Conservation (phyloP, 1,140 invertebrate species). For the Drosophila prosaltans region DNA sequence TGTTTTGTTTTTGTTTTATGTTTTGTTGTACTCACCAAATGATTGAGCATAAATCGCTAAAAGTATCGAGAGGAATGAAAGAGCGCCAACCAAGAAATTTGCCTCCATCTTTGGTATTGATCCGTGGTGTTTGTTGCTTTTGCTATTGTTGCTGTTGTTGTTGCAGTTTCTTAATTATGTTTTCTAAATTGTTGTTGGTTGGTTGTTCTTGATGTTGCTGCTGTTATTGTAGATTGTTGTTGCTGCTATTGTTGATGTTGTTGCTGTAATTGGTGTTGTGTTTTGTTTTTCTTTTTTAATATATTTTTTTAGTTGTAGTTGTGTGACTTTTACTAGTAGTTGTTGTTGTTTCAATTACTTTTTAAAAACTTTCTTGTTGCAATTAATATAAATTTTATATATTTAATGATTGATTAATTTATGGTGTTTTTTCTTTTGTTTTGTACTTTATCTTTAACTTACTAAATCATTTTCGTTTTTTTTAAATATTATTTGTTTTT, state of each 20-base stretch:
- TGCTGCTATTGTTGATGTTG: conserved; percentile 38
- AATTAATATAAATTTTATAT: conserved; percentile 68
- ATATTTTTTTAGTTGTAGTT: conserved; percentile 10
- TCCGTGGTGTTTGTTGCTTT: conserved; percentile 73
- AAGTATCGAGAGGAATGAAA: conserved; percentile 83
- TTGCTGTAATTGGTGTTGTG: conserved; percentile 32
- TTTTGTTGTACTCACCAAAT: conserved; percentile 72
- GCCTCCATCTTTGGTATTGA: conserved; percentile 83
- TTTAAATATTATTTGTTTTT: conserved; percentile 64
- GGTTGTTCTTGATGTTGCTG: conserved; percentile 36
- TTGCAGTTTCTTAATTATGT: conserved; percentile 28
- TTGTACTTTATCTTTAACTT: conserved; percentile 78
- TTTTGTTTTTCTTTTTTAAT: too few species aligned
- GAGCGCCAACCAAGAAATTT: conserved; percentile 82
- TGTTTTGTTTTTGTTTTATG: background rate
- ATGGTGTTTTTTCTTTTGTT: conserved; percentile 42
- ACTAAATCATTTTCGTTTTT: conserved; percentile 75
- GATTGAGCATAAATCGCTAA: conserved; percentile 83
- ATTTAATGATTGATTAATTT: conserved; percentile 61
- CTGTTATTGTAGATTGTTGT: conserved; percentile 29
- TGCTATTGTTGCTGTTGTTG: conserved; percentile 37
- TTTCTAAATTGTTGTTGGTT: conserved; percentile 48
- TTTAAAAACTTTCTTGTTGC: conserved; percentile 65
- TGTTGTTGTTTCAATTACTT: conserved; percentile 48
- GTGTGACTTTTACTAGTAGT: background rate